Conservation (phyloP, 2,888 invertebrate genomes). For the Agrotis clavis region DNA sequence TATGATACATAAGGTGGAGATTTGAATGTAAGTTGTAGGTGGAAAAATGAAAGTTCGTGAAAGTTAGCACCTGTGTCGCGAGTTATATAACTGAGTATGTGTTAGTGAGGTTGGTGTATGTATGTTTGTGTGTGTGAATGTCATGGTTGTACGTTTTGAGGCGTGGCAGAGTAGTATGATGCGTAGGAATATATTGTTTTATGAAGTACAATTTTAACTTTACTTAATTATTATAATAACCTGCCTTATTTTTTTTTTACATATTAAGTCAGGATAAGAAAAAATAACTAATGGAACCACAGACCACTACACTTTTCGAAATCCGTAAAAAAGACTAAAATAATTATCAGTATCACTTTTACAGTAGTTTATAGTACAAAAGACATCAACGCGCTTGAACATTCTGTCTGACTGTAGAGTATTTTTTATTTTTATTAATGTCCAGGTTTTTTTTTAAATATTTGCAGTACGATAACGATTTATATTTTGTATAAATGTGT, state of each 20-base stretch:
- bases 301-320: neutral
- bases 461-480: no score
- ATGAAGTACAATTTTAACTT: neutral
- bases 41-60: conserved; percentile 82
- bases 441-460: no score
- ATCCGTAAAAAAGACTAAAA: neutral
- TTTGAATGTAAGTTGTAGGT: conserved; percentile 42
- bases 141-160: conserved; percentile 34
- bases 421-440: no score
- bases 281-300: neutral
- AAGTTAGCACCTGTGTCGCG: conserved; percentile 74
- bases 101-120: conserved; percentile 43
- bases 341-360: neutral
- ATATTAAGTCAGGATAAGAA: neutral
- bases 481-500: no score
- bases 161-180: conserved; percentile 18
- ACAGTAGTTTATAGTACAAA: conserved; percentile 29
- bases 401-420: no score
- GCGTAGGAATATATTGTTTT: conserved; percentile 1
- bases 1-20: neutral
- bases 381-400: conserved; percentile 67
- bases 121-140: conserved; percentile 46
- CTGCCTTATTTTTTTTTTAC: no score
- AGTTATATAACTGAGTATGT: conserved; percentile 64
- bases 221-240: no score